Evolutionary conservation across 2,888 invertebrate species (phyloP), one percentile per base, ranked within the genome.

Genomic region (Bedellia somnulentella): DNA sequence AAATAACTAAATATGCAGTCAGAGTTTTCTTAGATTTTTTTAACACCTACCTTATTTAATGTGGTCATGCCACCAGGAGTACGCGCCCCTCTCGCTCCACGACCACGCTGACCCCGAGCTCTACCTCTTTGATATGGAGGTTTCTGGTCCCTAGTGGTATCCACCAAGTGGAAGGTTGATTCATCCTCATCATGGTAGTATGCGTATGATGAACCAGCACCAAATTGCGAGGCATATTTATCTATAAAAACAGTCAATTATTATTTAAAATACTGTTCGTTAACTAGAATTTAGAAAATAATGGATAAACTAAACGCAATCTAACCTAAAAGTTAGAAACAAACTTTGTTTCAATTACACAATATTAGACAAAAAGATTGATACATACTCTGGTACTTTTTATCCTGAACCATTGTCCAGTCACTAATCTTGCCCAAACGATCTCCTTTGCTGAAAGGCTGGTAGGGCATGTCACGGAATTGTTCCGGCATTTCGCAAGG

Each of bases 101-200:
- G 78, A 41, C 87, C 86, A 12, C 91, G 79, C 49, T 87, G 83
- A 3, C 89, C 87, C 1, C 93, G 84, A 64, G 91, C 92, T 10
- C 94, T 84, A 4, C 93, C 93, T 9, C 96, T 83, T 58, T 96
- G 96, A 64, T 96, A 96, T 9, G 92, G 88, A 3, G 93, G 93
- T 52, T 92, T 92, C 48, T 89, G 89, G 2, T 90, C 83, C 17
- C 92, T 82, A 0, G 94, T 88, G 1, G 93, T 95, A 53, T 98
- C 97, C 43, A 99, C 99, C 71, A 99, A 76, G 61, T 98, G 98
- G 83, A 99, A 99, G 29, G 93, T 91, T 42, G 92, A 91, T 61
- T 99, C 99, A 57, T 99, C 99, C 58, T 99, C 98, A 47, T 99
- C 99, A 49, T 98, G 98, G 57, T 92, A 95, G 62, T 99, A 99